phyloP scores from a whole-genome alignment of 92 coral and sea anemone genomes.

The Phymanthus crucifer region DNA sequence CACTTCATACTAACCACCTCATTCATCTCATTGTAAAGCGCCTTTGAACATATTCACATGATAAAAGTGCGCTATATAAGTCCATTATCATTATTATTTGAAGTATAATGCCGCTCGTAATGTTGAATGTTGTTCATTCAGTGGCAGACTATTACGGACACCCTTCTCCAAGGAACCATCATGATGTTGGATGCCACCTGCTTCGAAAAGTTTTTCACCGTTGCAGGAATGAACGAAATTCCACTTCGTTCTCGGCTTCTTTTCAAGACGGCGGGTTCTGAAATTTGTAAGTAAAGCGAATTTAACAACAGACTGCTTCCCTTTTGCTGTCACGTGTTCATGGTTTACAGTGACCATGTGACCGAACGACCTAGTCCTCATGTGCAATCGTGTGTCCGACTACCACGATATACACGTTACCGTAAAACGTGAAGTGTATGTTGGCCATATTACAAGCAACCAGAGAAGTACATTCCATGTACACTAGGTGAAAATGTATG shows the following conservation, averaged over 20 bases:
- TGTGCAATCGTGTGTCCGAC: neutral
- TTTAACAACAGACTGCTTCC: neutral
- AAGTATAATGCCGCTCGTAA: too few species aligned
- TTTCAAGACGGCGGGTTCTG: slow-evolving; percentile 25
- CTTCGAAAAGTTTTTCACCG: neutral
- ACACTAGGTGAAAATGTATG: too few species aligned
- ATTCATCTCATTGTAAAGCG: too few species aligned
- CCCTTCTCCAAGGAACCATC: neutral
- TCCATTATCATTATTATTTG: too few species aligned
- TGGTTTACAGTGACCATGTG: neutral
- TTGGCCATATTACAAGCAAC: too few species aligned
- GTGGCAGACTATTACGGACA: neutral
- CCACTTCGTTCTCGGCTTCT: neutral
- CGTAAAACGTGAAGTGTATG: neutral
- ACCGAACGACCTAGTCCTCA: neutral
- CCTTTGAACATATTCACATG: too few species aligned
- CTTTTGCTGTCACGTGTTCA: neutral
- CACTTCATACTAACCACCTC: too few species aligned
- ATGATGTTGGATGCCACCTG: slow-evolving; percentile 10
- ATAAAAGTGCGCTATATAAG: too few species aligned
- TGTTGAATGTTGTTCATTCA: neutral
- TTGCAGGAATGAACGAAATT: neutral
- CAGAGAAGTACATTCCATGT: too few species aligned
- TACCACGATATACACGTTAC: neutral
- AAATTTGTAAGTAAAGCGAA: slow-evolving; percentile 16